Evolutionary conservation across 2,888 invertebrate species (phyloP), one percentile per base, ranked within the genome.

Genomic region (Eupeodes latifasciatus): DNA sequence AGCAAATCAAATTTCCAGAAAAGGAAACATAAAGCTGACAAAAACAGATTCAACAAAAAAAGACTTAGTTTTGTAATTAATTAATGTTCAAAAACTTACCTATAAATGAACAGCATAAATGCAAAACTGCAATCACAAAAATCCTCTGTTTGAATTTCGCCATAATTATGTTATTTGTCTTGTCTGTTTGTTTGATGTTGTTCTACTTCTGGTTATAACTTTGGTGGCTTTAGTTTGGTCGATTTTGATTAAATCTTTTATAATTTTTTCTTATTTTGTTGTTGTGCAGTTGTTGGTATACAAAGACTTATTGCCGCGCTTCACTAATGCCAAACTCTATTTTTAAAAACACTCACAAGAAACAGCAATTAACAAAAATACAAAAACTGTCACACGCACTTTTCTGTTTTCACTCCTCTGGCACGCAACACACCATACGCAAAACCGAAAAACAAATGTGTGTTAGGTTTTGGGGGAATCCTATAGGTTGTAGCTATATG

Each of bases 41-140:
- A 40, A 9, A 40, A 40, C 40, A 40, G 40, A 40, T 27, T 27
- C 27, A 27, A 27, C 27, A 27, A 27, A 27, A 27, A 40, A 4
- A 40, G 5, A 40, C 5, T 5, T 5, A 40, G 40, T 40, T 40
- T 40, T 27, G 27, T 27, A 27, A 27, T 40, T 40, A 40, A 40
- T 40, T 9, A 40, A 40, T 40, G 40, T 51, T 11, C 1, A 12
- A 67, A 53, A 79, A 85, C 88, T 88, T 62, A 88, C 88, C 88
- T 85, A 88, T 88, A 69, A 88, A 75, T 51, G 69, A 81, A 66
- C 81, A 85, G 85, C 88, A 81, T 59, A 88, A 49, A 66, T 88
- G 55, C 69, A 88, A 71, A 12, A 88, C 51, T 57, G 85, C 85
- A 81, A 81, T 79, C 14, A 66, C 81, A 53, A 62, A 78, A 88